Percentiles rank a stretch among this genome's conserved stretches.
These are phyloP conservation scores for Drepana falcataria DNA, from an alignment of 2,888 invertebrate species.

Conservation along the genomic window DNA sequence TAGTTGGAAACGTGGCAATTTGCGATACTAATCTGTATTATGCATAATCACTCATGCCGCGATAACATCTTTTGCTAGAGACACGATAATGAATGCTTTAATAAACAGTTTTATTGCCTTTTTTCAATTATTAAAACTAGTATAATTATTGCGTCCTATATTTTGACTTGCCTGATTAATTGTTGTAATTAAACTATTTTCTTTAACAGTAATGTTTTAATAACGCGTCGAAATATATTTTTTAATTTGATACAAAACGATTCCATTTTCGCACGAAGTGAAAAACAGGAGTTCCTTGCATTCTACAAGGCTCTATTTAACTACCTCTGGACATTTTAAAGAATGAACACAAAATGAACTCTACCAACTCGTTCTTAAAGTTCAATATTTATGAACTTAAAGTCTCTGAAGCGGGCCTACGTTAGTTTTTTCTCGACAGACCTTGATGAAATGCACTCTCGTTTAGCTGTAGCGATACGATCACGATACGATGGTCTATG, in stretches of 20 bases:
- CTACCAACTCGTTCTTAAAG: neutral
- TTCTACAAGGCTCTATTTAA: constrained; percentile 56
- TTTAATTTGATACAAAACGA: constrained; percentile 4
- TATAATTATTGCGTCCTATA: neutral
- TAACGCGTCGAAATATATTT: neutral
- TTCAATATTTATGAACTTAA: neutral
- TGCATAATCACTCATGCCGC: neutral
- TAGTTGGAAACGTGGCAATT: neutral
- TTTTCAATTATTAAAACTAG: neutral
- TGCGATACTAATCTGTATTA: neutral
- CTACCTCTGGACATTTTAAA: neutral
- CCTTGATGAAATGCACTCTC: constrained; percentile 42
- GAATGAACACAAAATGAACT: neutral
- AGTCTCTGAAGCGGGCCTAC: constrained; percentile 17
- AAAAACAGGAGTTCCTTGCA: constrained; percentile 50
- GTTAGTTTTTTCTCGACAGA: constrained; percentile 44
- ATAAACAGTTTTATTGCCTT: neutral
- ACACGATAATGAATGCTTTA: neutral
- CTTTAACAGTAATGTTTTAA: neutral
- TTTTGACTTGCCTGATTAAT: neutral
- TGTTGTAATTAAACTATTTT: neutral
- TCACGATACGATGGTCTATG: constrained; percentile 22
- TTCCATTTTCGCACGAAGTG: constrained; percentile 46
- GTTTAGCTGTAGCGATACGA: constrained; percentile 41
- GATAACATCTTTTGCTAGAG: neutral